A percentile compares a stretch with the other conserved stretches of the same genome.
phyloP scores from a whole-genome alignment of 2,797 vertebrate species.

The Hipposideros larvatus region DNA sequence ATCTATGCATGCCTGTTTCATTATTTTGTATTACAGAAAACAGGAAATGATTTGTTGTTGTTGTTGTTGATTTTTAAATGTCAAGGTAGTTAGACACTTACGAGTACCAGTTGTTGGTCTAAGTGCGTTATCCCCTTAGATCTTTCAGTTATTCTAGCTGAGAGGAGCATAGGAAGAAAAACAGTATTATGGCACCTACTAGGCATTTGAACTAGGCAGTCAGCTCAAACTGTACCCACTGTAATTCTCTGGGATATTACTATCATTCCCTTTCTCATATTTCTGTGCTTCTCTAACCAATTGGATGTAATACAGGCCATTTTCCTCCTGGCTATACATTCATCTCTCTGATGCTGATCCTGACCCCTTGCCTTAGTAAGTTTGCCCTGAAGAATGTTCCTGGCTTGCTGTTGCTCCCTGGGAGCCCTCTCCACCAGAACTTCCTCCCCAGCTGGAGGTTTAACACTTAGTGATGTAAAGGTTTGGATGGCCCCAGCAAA shows the following conservation, averaged over 20 bases:
- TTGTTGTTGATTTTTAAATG: background rate
- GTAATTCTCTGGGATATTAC: background rate
- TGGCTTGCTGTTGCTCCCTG: background rate
- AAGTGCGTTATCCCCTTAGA: background rate
- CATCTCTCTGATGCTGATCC: background rate
- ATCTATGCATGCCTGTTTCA: background rate
- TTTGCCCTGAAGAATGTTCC: background rate
- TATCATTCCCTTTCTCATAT: background rate
- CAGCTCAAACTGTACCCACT: background rate
- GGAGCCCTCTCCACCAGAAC: background rate
- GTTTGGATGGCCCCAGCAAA: background rate
- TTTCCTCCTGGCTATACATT: slow-evolving; percentile 1
- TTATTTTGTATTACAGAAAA: background rate
- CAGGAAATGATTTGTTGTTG: background rate
- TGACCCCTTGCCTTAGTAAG: background rate
- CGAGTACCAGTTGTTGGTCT: background rate
- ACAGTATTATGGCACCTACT: background rate
- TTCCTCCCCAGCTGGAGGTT: background rate
- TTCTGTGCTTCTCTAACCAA: background rate
- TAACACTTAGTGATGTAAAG: background rate
- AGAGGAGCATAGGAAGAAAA: background rate
- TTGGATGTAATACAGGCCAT: background rate
- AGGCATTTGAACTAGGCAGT: background rate
- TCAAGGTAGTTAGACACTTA: background rate
- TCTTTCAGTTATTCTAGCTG: background rate